These are phyloP conservation scores for Dendrolimus houi DNA, from an alignment of 2,888 invertebrate species.

Conservation along the genomic window DNA sequence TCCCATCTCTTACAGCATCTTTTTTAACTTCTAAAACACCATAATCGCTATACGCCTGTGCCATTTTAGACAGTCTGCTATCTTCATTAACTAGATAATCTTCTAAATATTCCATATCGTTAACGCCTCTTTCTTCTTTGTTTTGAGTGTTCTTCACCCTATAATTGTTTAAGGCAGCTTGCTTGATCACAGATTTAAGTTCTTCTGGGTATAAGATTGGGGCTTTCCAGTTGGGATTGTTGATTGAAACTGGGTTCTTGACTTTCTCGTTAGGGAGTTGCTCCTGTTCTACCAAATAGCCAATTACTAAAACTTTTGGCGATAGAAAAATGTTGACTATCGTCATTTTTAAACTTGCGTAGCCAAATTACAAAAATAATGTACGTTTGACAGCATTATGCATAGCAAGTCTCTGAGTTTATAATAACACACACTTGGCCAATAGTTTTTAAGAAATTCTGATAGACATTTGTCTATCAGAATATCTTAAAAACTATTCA, in stretches of 20 bases:
- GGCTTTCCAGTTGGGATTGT: slow-evolving; percentile 54
- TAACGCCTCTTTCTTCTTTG: slow-evolving; percentile 17
- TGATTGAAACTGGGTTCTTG: slow-evolving; percentile 15
- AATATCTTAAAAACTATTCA: no score
- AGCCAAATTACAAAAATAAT: no score
- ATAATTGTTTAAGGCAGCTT: slow-evolving; percentile 17
- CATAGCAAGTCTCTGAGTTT: no score
- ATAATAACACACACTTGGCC: no score
- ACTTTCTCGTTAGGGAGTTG: no score
- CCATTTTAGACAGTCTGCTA: slow-evolving; percentile 36
- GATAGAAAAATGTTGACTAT: no score
- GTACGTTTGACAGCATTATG: no score
- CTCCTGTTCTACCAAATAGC: no score
- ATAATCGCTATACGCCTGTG: slow-evolving; percentile 65
- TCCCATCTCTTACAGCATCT: slow-evolving; percentile 21
- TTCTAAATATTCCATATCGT: slow-evolving; percentile 46
- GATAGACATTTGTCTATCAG: no score
- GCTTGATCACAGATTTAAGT: slow-evolving; percentile 36
- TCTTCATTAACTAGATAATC: slow-evolving; percentile 41
- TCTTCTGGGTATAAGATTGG: slow-evolving; percentile 52
- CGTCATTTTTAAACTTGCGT: no score
- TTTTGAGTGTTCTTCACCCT: neutral
- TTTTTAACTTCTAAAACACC: slow-evolving; percentile 50
- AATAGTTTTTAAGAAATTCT: no score
- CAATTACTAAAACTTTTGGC: no score